Conservation (phyloP, 1,140 invertebrate species). For the Brachionus paranguensis region DNA sequence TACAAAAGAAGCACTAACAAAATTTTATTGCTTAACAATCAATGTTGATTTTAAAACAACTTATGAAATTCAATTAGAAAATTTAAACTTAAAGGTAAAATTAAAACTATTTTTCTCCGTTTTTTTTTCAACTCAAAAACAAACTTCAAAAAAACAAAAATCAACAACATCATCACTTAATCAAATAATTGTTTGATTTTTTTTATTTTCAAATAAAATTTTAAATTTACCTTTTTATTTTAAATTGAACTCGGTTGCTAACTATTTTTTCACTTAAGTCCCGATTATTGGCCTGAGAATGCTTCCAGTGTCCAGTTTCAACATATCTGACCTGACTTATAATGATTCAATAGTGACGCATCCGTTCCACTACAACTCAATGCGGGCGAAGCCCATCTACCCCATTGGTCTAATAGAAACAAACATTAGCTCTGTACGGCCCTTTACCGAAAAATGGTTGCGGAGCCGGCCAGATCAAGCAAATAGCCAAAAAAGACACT, state of each 20-base stretch:
- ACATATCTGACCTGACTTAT: background rate
- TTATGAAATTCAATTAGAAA: background rate
- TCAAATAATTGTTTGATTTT: background rate
- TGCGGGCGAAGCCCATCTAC: background rate
- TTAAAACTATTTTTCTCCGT: background rate
- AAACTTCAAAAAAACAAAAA: background rate
- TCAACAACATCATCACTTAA: background rate
- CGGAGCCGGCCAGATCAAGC: background rate
- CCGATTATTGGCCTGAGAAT: background rate
- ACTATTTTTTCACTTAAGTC: background rate
- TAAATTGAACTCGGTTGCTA: background rate
- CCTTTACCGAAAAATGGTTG: background rate
- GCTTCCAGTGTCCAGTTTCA: conserved; percentile 3
- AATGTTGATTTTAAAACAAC: background rate
- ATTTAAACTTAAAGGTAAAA: background rate
- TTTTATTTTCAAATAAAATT: background rate
- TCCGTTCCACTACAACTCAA: background rate
- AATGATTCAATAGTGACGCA: conserved; percentile 11
- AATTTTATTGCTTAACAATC: background rate
- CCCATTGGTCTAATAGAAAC: background rate
- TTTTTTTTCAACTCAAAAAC: background rate
- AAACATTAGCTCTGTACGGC: background rate
- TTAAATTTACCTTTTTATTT: background rate
- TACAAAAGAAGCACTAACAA: background rate
- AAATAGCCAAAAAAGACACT: background rate